Evolutionary conservation across 92 coral and sea anemone species (phyloP).

Genomic region (Epizoanthus fatuus): DNA sequence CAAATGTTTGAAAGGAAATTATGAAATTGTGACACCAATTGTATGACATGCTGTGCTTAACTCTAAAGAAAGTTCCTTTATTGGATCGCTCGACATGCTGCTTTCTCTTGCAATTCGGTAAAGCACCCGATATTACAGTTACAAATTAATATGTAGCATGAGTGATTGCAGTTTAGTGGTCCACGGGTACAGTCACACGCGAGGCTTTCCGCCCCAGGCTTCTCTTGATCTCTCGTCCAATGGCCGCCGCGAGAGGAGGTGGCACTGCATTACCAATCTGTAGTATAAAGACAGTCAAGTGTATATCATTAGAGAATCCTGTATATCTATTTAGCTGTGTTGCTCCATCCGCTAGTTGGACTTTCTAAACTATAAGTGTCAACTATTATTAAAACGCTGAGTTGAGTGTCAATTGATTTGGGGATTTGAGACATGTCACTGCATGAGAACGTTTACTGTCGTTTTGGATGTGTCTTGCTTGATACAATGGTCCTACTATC

Average conservation of each 20-base stretch:
- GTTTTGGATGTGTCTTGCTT: no score
- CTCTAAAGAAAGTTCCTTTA: background rate
- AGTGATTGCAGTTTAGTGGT: background rate
- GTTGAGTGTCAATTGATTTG: no score
- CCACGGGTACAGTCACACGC: background rate
- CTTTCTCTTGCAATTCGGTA: background rate
- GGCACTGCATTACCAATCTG: constrained; percentile 98
- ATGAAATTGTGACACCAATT: background rate
- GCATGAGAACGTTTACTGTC: no score
- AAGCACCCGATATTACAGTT: background rate
- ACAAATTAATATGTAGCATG: background rate
- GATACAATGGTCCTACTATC: no score
- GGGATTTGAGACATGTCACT: no score
- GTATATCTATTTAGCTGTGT: no score
- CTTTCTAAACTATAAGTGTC: no score
- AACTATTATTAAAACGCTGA: no score
- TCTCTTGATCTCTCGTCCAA: constrained; percentile 93
- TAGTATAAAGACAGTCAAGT: background rate
- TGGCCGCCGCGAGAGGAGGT: constrained; percentile 94
- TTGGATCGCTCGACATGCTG: background rate
- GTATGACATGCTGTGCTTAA: background rate
- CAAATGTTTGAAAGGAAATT: no score
- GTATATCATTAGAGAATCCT: no score
- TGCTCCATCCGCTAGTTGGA: no score
- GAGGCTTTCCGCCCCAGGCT: constrained; percentile 54